Conservation (phyloP, 2,113 vertebrate species). For the Donacobius atricapilla region DNA sequence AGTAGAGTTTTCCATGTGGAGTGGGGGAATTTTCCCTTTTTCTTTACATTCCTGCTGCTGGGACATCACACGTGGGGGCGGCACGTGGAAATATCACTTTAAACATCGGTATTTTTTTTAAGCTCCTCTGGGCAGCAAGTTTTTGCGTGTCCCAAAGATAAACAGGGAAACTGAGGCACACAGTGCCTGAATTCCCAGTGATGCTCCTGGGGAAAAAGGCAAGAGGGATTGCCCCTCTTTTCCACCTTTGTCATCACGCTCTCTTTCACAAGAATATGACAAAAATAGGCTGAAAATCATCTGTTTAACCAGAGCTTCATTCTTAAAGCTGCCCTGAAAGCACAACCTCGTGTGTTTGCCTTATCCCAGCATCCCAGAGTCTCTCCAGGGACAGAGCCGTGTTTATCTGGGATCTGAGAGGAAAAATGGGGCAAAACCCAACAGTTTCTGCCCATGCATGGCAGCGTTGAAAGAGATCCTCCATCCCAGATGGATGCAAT, state of each 20-base stretch:
- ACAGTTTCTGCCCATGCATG: neutral
- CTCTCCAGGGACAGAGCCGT: neutral
- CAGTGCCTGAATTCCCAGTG: too few relatives aligned
- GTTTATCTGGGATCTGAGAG: neutral
- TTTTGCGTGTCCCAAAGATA: neutral
- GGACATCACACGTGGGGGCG: neutral
- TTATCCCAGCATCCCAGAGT: neutral
- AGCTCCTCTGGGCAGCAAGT: neutral
- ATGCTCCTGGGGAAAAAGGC: neutral
- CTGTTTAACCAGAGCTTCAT: neutral
- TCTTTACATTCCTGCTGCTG: neutral
- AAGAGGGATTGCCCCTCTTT: neutral
- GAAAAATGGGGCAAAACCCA: neutral
- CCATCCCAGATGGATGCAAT: neutral
- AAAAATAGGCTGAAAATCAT: neutral
- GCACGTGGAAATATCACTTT: neutral
- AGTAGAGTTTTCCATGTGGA: neutral
- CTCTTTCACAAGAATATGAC: fast-evolving
- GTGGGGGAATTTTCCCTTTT: neutral
- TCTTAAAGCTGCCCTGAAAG: neutral
- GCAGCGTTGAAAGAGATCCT: neutral
- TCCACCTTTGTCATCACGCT: neutral
- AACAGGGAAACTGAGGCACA: neutral
- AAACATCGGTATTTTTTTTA: neutral
- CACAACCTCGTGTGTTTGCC: fast-evolving